Evolutionary conservation across 92 coral and sea anemone genomes (phyloP).

Genomic region (Zoanthus solanderi): DNA sequence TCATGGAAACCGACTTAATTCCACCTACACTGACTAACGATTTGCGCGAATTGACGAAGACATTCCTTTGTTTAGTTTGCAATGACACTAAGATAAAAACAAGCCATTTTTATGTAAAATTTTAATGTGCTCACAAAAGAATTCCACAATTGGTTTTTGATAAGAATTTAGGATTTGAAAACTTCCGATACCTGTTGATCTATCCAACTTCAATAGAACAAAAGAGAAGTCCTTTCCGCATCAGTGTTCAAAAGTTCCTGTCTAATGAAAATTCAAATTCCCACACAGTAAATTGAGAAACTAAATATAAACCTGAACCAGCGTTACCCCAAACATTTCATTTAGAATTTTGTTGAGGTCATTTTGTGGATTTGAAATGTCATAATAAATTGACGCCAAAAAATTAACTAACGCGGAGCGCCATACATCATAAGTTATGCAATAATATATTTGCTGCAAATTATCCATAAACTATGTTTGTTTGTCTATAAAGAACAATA

Average conservation of each 20-base stretch:
- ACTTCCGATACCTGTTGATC: slow-evolving; percentile 19
- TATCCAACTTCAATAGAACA: neutral
- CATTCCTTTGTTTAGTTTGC: neutral
- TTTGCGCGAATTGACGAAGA: neutral
- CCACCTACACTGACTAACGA: neutral
- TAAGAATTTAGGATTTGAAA: slow-evolving; percentile 23
- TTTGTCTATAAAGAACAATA: slow-evolving; percentile 5
- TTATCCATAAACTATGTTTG: neutral
- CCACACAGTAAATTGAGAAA: slow-evolving; percentile 62
- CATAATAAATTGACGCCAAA: neutral
- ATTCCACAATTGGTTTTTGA: slow-evolving; percentile 5
- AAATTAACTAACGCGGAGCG: neutral
- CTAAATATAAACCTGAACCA: slow-evolving; percentile 68
- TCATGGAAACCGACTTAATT: slow-evolving; percentile 18
- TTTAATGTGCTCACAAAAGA: neutral
- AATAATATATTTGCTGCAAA: slow-evolving; percentile 8
- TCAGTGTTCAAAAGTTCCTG: slow-evolving; percentile 66
- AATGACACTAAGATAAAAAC: neutral
- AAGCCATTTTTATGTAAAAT: neutral
- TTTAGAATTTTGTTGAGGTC: neutral
- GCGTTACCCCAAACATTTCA: neutral
- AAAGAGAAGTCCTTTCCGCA: slow-evolving; percentile 38
- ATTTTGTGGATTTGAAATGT: neutral
- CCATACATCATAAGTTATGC: neutral
- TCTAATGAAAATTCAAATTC: slow-evolving; percentile 60